phyloP scores from a whole-genome alignment of 1,140 invertebrate species.

The Proales similis region DNA sequence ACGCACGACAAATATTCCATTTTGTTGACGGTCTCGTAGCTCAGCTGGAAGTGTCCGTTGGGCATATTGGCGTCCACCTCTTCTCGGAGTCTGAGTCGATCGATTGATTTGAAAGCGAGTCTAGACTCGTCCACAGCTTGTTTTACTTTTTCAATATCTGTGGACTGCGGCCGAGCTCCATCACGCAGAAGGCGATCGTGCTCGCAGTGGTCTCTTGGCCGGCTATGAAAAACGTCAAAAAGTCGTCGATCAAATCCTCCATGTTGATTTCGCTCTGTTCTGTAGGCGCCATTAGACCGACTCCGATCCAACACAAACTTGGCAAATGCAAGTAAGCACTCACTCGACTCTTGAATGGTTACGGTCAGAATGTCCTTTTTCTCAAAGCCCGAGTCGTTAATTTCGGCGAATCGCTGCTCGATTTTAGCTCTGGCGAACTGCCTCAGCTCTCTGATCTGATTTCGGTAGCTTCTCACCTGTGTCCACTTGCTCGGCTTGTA shows the following conservation, averaged over 20 bases:
- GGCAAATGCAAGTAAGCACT: not conserved
- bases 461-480: constrained; percentile 10
- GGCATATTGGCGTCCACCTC: constrained; percentile 11
- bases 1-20: constrained; percentile 18
- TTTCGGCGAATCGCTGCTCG: constrained; percentile 2
- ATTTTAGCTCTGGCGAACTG: constrained; percentile 8
- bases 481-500: constrained; percentile 11
- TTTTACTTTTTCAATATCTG: constrained; percentile 9
- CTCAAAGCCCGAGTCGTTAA: constrained; percentile 4
- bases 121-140: not conserved
- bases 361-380: constrained; percentile 26
- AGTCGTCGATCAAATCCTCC: constrained; percentile 25
- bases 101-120: not conserved
- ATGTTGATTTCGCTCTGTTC: constrained; percentile 2
- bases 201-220: constrained; percentile 31
- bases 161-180: constrained; percentile 18
- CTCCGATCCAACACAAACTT: not conserved
- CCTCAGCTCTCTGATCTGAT: not conserved
- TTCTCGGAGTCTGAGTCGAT: constrained; percentile 23
- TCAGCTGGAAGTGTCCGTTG: not conserved
- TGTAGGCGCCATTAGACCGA: not conserved
- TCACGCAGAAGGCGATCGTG: constrained; percentile 4
- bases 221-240: constrained; percentile 37
- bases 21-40: constrained; percentile 1
- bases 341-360: constrained; percentile 20